Conservation (phyloP, 2,113 vertebrate genomes). For the Pollachius pollachius region DNA sequence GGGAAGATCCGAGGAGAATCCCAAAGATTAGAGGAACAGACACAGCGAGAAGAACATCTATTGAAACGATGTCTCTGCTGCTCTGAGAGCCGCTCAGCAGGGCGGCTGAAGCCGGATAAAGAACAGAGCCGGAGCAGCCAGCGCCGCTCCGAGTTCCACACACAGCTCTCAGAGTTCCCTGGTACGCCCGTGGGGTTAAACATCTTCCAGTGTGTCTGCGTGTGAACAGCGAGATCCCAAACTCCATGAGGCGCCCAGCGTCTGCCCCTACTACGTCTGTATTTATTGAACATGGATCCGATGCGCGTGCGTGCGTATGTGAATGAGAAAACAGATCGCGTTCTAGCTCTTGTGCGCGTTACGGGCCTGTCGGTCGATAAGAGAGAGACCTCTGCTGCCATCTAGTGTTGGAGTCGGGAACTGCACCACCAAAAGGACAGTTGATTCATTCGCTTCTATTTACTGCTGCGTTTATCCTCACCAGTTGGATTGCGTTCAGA, state of each 20-base stretch:
- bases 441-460: too few species aligned
- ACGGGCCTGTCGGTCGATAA: too few species aligned
- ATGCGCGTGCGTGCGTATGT: too few species aligned
- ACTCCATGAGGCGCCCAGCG: neutral
- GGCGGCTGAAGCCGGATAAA: neutral
- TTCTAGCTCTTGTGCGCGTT: too few species aligned
- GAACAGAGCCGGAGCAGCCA: too few species aligned
- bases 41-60: neutral
- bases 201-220: neutral
- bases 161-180: too few species aligned
- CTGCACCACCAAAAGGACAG: conserved; percentile 15
- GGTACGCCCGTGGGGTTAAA: neutral
- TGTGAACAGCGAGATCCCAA: neutral
- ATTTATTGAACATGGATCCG: neutral
- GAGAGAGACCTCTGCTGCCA: conserved; percentile 66
- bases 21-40: neutral
- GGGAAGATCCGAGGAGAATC: neutral
- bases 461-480: neutral
- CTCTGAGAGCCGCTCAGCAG: neutral
- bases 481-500: neutral
- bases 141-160: too few species aligned
- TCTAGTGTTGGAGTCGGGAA: conserved; percentile 49
- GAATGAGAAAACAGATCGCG: too few species aligned
- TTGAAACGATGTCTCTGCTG: neutral
- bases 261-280: neutral